A percentile compares a stretch with the other conserved stretches of the same genome.
Evolutionary conservation across 2,888 invertebrate species (phyloP).

Genomic region (Chironomus tentans): DNA sequence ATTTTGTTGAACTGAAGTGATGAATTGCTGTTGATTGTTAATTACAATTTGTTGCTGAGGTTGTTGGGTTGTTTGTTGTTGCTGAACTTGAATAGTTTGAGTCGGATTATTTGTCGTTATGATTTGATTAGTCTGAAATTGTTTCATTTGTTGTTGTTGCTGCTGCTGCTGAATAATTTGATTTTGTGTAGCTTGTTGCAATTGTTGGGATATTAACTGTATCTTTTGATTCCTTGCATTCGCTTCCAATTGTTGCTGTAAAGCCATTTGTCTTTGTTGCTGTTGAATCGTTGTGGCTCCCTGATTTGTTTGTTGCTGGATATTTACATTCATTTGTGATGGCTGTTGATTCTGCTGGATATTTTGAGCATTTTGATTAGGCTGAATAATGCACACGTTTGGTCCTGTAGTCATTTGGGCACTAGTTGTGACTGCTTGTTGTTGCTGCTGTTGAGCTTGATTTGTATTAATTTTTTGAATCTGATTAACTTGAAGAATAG

Average conservation of each 20-base stretch:
- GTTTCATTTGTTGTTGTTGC: slow-evolving; percentile 30
- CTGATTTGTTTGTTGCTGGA: background rate
- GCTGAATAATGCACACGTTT: slow-evolving; percentile 32
- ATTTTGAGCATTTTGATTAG: no score
- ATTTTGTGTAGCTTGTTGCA: slow-evolving; percentile 24
- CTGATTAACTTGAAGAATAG: slow-evolving; percentile 26
- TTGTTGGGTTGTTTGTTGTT: slow-evolving; percentile 29
- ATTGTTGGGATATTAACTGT: slow-evolving; percentile 29
- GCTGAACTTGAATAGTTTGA: slow-evolving; percentile 28
- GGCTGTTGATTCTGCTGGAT: background rate
- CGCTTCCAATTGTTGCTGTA: slow-evolving; percentile 21
- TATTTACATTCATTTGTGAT: slow-evolving; percentile 20
- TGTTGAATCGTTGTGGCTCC: background rate
- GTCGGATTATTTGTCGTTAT: background rate
- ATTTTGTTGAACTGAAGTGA: background rate
- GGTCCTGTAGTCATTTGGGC: background rate
- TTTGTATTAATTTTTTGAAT: slow-evolving; percentile 27
- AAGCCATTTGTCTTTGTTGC: slow-evolving; percentile 23
- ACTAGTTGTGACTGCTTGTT: slow-evolving; percentile 29
- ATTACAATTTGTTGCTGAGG: slow-evolving; percentile 38
- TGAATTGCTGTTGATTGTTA: no score
- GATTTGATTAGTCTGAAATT: slow-evolving; percentile 1
- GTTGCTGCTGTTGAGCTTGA: slow-evolving; percentile 33
- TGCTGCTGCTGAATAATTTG: slow-evolving; percentile 29
- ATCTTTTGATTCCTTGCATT: slow-evolving; percentile 30